Conservation (phyloP, 2,888 invertebrate species). For the Cyclophora punctaria region DNA sequence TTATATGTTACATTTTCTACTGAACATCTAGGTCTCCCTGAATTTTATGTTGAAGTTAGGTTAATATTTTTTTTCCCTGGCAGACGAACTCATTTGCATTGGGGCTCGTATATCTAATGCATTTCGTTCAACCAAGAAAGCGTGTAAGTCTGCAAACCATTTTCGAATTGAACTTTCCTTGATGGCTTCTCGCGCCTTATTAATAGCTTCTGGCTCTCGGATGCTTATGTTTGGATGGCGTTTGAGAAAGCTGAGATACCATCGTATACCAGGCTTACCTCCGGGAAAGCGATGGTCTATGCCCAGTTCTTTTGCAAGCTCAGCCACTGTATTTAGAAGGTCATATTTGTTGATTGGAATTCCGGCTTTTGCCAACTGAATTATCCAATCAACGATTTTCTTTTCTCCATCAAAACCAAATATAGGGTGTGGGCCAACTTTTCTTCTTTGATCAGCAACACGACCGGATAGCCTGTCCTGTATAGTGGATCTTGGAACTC, state of each 20-base stretch:
- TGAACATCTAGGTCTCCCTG: too few species aligned
- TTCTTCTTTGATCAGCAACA: conserved; percentile 11
- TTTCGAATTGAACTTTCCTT: conserved; percentile 18
- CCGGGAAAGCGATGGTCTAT: conserved; percentile 12
- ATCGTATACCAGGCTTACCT: conserved; percentile 19
- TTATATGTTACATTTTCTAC: too few species aligned
- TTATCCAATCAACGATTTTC: conserved; percentile 25
- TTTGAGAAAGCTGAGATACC: conserved; percentile 27
- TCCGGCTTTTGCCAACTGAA: conserved; percentile 26
- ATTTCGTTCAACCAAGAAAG: conserved; percentile 18
- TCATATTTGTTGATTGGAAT: conserved; percentile 28
- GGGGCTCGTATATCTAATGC: conserved; percentile 23
- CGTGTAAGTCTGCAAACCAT: conserved; percentile 28
- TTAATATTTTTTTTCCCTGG: too few species aligned
- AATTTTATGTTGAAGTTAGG: too few species aligned
- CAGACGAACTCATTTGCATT: too few species aligned
- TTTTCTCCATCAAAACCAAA: conserved; percentile 17
- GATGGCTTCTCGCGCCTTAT: conserved; percentile 27
- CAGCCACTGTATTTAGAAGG: conserved; percentile 24
- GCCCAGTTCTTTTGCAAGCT: conserved; percentile 12
- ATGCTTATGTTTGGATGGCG: conserved; percentile 23
- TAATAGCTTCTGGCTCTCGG: conserved; percentile 24
- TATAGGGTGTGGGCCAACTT: conserved; percentile 19
- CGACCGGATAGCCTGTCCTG: conserved; percentile 6
- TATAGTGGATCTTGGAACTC: conserved; percentile 7